Percentiles rank a stretch among this genome's conserved stretches.
phyloP scores from a whole-genome alignment of 2,797 vertebrate genomes.

The Sebastes itinus region DNA sequence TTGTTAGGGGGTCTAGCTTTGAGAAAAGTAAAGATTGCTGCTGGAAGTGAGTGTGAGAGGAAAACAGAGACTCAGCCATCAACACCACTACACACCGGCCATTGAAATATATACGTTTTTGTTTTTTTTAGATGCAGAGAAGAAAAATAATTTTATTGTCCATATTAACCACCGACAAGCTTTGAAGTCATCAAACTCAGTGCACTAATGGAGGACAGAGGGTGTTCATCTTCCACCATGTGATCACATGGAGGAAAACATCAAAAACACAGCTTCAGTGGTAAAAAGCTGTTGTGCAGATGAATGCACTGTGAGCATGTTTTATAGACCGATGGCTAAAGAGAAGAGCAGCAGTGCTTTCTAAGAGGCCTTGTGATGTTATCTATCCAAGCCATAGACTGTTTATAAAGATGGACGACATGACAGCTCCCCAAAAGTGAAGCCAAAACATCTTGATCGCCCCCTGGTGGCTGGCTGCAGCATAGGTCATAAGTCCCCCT shows the following conservation, averaged over 20 bases:
- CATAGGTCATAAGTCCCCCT: no score
- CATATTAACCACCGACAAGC: neutral
- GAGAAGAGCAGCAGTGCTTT: neutral
- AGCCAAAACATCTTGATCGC: no score
- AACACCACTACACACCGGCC: neutral
- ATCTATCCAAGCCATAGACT: neutral
- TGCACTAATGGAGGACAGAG: neutral
- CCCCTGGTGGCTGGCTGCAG: no score
- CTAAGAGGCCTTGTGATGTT: neutral
- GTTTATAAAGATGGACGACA: no score
- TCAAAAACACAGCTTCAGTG: neutral
- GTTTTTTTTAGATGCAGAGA: neutral
- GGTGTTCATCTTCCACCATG: neutral
- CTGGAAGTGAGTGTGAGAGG: neutral
- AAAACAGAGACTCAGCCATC: neutral
- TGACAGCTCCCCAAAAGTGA: no score
- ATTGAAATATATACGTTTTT: neutral
- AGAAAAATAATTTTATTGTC: neutral
- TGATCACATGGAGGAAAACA: neutral
- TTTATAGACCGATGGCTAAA: neutral
- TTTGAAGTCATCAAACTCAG: neutral
- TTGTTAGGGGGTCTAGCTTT: neutral
- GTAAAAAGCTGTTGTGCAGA: neutral
- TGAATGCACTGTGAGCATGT: neutral
- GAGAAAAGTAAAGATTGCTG: neutral